These are phyloP conservation scores for Cotesia typhae DNA, from an alignment of 1,140 invertebrate species.

Conservation along the genomic window DNA sequence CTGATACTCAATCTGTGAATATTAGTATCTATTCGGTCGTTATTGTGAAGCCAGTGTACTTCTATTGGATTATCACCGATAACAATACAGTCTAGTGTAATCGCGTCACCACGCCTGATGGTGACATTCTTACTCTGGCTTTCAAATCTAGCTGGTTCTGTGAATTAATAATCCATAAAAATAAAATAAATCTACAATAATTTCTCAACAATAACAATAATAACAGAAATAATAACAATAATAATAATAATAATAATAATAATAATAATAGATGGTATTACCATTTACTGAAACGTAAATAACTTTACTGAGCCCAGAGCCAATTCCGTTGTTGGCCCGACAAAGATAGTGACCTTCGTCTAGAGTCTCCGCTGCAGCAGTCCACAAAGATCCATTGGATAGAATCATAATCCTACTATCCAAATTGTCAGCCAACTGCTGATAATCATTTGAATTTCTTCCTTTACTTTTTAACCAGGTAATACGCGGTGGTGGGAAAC, in stretches of 20 bases:
- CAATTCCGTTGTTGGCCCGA: constrained; percentile 84
- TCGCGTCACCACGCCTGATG: constrained; percentile 73
- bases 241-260: no score
- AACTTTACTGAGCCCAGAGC: constrained; percentile 77
- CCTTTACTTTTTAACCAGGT: constrained; percentile 78
- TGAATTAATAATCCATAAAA: constrained; percentile 7
- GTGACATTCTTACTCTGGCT: constrained; percentile 76
- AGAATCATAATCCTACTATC: constrained; percentile 71
- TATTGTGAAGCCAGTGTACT: constrained; percentile 80
- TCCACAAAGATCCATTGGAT: constrained; percentile 76
- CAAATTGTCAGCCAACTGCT: constrained; percentile 68
- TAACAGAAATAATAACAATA: no score
- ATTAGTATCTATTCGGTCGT: constrained; percentile 72
- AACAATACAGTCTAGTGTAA: constrained; percentile 79
- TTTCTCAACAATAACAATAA: background rate
- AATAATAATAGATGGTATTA: constrained; percentile 48
- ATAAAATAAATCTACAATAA: no score
- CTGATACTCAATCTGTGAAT: constrained; percentile 74
- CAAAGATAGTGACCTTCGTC: constrained; percentile 87
- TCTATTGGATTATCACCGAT: constrained; percentile 86
- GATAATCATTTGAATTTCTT: constrained; percentile 71
- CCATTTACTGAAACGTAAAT: constrained; percentile 81
- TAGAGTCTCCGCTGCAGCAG: constrained; percentile 73
- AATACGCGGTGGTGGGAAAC: constrained; percentile 76
- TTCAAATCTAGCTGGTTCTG: constrained; percentile 83